Evolutionary conservation across 1,140 invertebrate species (phyloP), one percentile per base, ranked within the genome.

Genomic region (Liolophura sinensis): DNA sequence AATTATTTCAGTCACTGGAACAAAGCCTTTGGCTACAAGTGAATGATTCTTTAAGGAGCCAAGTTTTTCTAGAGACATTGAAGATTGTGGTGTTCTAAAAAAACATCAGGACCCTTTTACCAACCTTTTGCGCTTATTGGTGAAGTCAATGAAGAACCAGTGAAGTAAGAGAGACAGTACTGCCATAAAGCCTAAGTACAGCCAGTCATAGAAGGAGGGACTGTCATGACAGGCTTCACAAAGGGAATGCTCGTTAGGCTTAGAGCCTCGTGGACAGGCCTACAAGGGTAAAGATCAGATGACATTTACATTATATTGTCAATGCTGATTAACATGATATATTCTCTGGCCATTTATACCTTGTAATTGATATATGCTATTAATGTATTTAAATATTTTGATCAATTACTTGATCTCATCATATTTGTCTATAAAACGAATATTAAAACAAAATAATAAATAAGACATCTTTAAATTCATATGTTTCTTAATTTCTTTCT

Each of bases 121-220:
- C 83, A 85, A 92, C 90, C 88, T 90, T 75, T 91, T 88, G 72
- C 90, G 88, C 79, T 92, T 90, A 49, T 91, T 88, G 22, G 92
- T 90, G 88, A 90, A 80, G 70, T 97, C 95, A 56, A 97, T 97
- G 77, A 92, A 95, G 76, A 93, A 93, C 88, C 92, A 94, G 83
- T 98, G 94, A 64, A 97, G 84, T 46, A 95, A 89, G 15, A 97
- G 81, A 0, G 93, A 90, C 50, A 95, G 73, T 11, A 96, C 78
- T 0, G 90, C 92, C 93, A 97, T 96, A 76, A 97, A 98, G 1
- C 93, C 92, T 18, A 98, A 86, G 84, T 96, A 98, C 1, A 97
- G 87, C 91, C 93, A 96, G 78, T 97, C 95, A 78, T 98, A 97
- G n/a, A 95, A 88, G 46, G 88, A 85, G 0, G 93, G 91, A 20